phyloP scores from a whole-genome alignment of 2,888 invertebrate species.

The Amphipyra berbera region DNA sequence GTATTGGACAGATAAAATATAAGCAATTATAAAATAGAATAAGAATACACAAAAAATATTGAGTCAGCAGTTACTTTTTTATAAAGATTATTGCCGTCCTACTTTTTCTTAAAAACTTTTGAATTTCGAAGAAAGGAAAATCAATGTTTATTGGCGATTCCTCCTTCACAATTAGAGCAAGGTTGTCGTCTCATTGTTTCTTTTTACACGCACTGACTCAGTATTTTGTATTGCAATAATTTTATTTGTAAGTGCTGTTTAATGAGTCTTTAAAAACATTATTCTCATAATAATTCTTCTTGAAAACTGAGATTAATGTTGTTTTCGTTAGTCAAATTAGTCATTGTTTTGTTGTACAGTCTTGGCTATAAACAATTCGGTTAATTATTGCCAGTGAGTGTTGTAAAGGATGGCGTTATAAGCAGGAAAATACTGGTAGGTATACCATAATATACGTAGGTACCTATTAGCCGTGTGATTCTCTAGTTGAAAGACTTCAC shows the following conservation, averaged over 20 bases:
- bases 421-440: background rate
- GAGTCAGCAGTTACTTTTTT: background rate
- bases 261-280: conserved; percentile 15
- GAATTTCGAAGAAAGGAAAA: conserved; percentile 26
- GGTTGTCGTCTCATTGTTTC: conserved; percentile 45
- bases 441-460: background rate
- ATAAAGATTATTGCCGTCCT: background rate
- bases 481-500: no score
- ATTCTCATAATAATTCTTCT: conserved; percentile 28
- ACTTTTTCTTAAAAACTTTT: conserved; percentile 1
- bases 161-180: conserved; percentile 49
- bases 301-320: conserved; percentile 14
- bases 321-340: background rate
- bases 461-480: no score
- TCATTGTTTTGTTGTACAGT: background rate
- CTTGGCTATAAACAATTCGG: background rate
- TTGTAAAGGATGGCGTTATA: background rate
- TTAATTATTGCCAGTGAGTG: background rate
- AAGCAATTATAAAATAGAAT: no score
- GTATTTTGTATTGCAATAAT: conserved; percentile 16
- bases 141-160: conserved; percentile 25
- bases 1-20: no score
- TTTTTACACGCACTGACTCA: conserved; percentile 39
- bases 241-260: conserved; percentile 22
- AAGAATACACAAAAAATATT: no score